Evolutionary conservation across 2,797 vertebrate species (phyloP).

Genomic region (Sphaeramia orbicularis): DNA sequence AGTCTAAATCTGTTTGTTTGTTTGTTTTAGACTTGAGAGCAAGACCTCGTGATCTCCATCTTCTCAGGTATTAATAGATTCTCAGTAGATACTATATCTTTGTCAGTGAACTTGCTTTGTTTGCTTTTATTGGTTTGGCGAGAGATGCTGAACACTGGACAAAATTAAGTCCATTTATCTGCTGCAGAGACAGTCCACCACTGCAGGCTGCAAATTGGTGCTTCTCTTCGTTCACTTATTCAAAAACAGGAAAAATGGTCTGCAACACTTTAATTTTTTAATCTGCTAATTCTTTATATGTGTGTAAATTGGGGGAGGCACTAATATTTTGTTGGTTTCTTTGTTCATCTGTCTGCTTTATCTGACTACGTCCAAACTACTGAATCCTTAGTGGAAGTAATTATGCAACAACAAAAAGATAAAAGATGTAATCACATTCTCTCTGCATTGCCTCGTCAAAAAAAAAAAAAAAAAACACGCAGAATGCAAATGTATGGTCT

Average conservation of each 20-base stretch:
- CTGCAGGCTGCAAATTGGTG: slow-evolving; percentile 54
- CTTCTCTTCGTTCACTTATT: slow-evolving; percentile 48
- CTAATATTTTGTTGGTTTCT: too few species aligned
- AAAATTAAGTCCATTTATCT: slow-evolving; percentile 78
- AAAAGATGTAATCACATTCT: too few species aligned
- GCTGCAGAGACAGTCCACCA: slow-evolving; percentile 48
- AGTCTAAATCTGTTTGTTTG: too few species aligned
- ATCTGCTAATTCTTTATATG: slow-evolving; percentile 15
- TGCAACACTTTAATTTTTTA: slow-evolving; percentile 28
- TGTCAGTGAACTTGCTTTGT: slow-evolving; percentile 5
- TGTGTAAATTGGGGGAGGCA: slow-evolving; percentile 14
- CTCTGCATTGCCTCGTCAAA: too few species aligned
- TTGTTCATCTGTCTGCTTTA: too few species aligned
- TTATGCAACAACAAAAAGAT: too few species aligned
- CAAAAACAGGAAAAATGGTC: slow-evolving; percentile 33
- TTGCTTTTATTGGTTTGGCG: slow-evolving; percentile 39
- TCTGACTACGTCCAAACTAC: too few species aligned
- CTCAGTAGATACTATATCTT: too few species aligned
- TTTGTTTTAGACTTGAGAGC: too few species aligned
- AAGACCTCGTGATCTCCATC: neutral
- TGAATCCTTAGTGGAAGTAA: too few species aligned
- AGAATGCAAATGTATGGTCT: too few species aligned
- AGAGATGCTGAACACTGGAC: slow-evolving; percentile 36
- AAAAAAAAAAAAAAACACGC: too few species aligned
- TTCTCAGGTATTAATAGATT: slow-evolving; percentile 2